Evolutionary conservation across 2,888 invertebrate genomes (phyloP), one percentile per base, ranked within the genome.

Genomic region (Apotomis capreana): DNA sequence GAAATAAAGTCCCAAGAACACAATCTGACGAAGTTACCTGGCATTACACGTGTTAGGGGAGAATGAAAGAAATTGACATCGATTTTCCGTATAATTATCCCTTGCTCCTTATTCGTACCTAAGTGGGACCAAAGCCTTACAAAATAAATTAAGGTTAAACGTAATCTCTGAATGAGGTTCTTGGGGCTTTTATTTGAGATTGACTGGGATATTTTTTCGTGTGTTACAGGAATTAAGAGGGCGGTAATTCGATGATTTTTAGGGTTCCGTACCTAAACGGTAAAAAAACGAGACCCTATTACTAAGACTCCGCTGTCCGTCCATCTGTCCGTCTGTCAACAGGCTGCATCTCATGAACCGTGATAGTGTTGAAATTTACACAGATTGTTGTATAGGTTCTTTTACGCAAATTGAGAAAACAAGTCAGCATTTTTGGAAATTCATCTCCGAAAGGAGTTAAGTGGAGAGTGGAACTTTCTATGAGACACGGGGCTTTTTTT

Each of bases 61-160:
- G 52, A 52, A 26, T 40, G 57, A 52, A 58, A 59, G 60, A 46
- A 62, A 26, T 52, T 52, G 52, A 59, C 64, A 52, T 70, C 55
- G 69, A 62, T 69, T 69, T 69, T 63, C 51, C 63, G 26, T 40
- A 64, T 70, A 70, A 63, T 70, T 70, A 70, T 64, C 57, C 58
- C 59, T 15, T 63, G 51, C 51, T 49, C 52, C 69, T 63, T 57
- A 52, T 70, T 70, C 69, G 62, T 26, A 63, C 44, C 40, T 70
- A 44, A 58, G 49, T 13, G 52, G 26, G 37, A 58, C 51, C 69
- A 44, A 63, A 64, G 63, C 69, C 69, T 70, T 64, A 59, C 69
- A 58, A 70, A 63, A 70, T 70, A 70, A 70, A 70, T 70, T 70
- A 70, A 70, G 63, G 52, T 64, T 63, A 58, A 58, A 40, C 58